These are phyloP conservation scores for honey bee (Apis mellifera) DNA, from an alignment of 1,140 invertebrate genomes.

Conservation along the genomic window Amel_HAv3.1 CM009940.2:4806001-4806500, in stretches of 20 bases:
- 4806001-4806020: conserved; percentile 49
- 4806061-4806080: conserved; percentile 15
- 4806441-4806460: conserved; percentile 81
- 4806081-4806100: conserved; percentile 53
- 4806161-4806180: conserved; percentile 34
- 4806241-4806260: conserved; percentile 75
- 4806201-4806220: conserved; percentile 41
- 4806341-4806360: conserved; percentile 85
- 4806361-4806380: conserved; percentile 89
- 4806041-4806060: conserved; percentile 34
- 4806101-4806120: conserved; percentile 73
- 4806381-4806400: conserved; percentile 91
- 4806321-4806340: conserved; percentile 88
- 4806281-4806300: conserved; percentile 91
- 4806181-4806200: conserved; percentile 32
- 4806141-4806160: conserved; percentile 25
- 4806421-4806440: conserved; percentile 83
- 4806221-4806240: conserved; percentile 51
- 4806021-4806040: conserved; percentile 36
- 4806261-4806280: conserved; percentile 85
- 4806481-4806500: neutral
- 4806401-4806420: conserved; percentile 86
- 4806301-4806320: conserved; percentile 86
- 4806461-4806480: neutral
- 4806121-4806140: conserved; percentile 70